Conservation (phyloP, 2,113 vertebrate species). For the Vanacampus margaritifer region DNA sequence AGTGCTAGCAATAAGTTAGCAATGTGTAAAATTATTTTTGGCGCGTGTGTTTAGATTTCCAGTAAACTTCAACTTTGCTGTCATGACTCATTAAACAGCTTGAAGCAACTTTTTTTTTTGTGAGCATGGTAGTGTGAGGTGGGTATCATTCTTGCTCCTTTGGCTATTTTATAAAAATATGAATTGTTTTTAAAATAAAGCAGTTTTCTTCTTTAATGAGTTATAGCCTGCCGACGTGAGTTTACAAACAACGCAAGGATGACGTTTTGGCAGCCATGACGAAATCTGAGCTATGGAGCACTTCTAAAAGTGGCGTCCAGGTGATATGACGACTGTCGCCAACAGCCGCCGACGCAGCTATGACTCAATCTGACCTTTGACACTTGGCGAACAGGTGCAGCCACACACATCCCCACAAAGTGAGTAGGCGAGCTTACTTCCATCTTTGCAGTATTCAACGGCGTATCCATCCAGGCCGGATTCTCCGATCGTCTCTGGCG, state of each 20-base stretch:
- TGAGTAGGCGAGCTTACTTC: slow-evolving; percentile 73
- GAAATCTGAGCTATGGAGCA: slow-evolving; percentile 48
- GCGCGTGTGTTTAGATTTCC: too few species aligned
- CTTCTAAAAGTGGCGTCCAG: slow-evolving; percentile 66
- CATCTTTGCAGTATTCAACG: slow-evolving; percentile 83
- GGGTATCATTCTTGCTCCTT: too few species aligned
- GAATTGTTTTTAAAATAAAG: too few species aligned
- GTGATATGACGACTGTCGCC: slow-evolving; percentile 56
- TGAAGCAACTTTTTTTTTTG: too few species aligned
- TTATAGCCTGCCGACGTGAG: slow-evolving; percentile 51
- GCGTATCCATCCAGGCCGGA: slow-evolving; percentile 80
- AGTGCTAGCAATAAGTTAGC: too few species aligned
- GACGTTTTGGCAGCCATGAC: slow-evolving; percentile 23
- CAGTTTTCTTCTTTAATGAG: not conserved
- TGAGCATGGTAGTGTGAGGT: too few species aligned
- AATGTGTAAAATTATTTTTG: too few species aligned
- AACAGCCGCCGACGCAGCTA: slow-evolving; percentile 47
- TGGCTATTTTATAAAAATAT: too few species aligned
- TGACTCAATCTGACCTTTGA: slow-evolving; percentile 62
- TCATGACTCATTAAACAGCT: too few species aligned
- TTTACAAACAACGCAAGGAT: slow-evolving; percentile 58
- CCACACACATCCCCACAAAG: slow-evolving; percentile 11
- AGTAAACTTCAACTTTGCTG: too few species aligned
- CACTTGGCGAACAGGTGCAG: slow-evolving; percentile 67
- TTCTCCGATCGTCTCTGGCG: slow-evolving; percentile 73